Evolutionary conservation across 2,797 vertebrate genomes (phyloP).

Genomic region (Silurus lanzhouensis): DNA sequence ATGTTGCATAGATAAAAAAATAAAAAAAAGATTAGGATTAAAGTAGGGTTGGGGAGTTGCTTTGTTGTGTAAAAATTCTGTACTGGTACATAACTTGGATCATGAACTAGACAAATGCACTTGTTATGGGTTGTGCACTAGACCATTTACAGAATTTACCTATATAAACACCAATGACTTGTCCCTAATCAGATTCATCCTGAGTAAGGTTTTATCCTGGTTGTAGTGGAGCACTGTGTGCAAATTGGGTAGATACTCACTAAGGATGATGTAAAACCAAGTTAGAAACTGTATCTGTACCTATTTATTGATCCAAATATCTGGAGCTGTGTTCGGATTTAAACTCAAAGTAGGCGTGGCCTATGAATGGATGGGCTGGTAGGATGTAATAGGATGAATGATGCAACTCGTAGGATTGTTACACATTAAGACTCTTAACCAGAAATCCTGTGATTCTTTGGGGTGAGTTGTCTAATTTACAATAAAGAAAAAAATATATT

Average conservation of each 20-base stretch:
- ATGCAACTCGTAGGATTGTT: neutral
- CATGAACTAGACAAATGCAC: neutral
- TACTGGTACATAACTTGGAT: neutral
- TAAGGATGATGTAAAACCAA: neutral
- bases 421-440: neutral
- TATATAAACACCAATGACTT: neutral
- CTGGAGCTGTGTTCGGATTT: neutral
- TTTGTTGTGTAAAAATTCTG: neutral
- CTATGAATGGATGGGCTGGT: neutral
- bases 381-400: neutral
- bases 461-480: neutral
- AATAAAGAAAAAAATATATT: neutral
- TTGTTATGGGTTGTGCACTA: neutral
- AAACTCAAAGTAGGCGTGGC: neutral
- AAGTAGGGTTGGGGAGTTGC: neutral
- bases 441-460: neutral
- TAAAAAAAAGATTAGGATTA: neutral
- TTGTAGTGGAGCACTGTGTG: neutral
- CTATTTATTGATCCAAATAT: neutral
- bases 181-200: neutral
- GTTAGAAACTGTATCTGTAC: neutral
- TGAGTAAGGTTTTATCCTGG: neutral
- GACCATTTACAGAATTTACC: neutral
- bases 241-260: neutral
- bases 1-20: slow-evolving; percentile 25